Evolutionary conservation across 1,140 invertebrate species (phyloP).

Genomic region (Lycorma delicatula): DNA sequence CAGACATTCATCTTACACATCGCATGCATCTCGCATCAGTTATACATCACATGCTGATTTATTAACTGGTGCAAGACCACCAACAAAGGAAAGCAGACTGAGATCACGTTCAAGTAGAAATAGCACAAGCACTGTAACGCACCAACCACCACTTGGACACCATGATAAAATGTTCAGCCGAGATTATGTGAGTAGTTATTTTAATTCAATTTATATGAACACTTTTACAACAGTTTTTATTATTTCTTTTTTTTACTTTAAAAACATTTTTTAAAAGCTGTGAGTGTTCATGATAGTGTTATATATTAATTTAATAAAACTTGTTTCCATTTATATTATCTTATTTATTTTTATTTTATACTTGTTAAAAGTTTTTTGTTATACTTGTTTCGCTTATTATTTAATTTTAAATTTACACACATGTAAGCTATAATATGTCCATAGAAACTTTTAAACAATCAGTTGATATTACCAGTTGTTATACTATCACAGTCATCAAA

Average conservation of each 20-base stretch:
- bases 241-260: no score
- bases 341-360: not conserved
- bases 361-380: no score
- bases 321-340: not conserved
- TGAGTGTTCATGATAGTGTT: not conserved
- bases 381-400: no score
- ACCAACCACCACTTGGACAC: conserved; percentile 11
- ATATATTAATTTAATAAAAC: not conserved
- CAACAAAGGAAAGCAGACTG: conserved; percentile 78
- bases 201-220: no score
- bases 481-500: no score
- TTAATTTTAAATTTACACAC: no score
- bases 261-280: no score
- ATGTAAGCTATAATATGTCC: no score
- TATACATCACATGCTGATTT: conserved; percentile 90
- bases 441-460: no score
- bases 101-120: conserved; percentile 59
- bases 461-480: no score
- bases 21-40: conserved; percentile 81
- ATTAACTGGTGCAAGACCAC: conserved; percentile 53
- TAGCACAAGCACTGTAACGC: conserved; percentile 23
- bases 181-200: conserved; percentile 24
- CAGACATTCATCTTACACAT: conserved; percentile 87
- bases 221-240: no score
- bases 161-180: conserved; percentile 21